Conservation (phyloP, 1,140 invertebrate species). For the Stratiolaelaps scimitus region DNA sequence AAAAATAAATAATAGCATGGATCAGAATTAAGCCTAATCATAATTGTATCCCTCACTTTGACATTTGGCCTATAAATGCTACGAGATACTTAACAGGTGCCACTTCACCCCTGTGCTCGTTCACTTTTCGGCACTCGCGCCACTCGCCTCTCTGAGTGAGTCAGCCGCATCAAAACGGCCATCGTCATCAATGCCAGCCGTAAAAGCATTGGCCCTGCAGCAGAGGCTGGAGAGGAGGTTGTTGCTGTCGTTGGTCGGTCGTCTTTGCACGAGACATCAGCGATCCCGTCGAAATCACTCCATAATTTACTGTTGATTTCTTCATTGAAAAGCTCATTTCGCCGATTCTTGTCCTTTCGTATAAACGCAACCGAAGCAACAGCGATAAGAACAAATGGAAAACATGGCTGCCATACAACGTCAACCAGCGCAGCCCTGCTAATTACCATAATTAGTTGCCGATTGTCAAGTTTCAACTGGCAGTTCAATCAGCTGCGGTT, state of each 20-base stretch:
- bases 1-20: background rate
- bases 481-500: background rate
- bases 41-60: background rate
- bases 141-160: too few species aligned
- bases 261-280: too few species aligned
- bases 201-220: background rate
- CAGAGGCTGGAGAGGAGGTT: too few species aligned
- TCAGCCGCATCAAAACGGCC: background rate
- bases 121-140: background rate
- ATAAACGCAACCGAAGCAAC: too few species aligned
- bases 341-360: too few species aligned
- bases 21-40: constrained; percentile 15
- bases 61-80: constrained; percentile 34
- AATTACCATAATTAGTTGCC: background rate
- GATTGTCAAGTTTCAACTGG: background rate
- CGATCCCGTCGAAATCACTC: too few species aligned
- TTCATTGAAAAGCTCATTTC: too few species aligned
- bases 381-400: too few species aligned
- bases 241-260: too few species aligned
- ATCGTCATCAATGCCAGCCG: background rate
- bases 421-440: background rate
- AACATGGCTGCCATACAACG: background rate
- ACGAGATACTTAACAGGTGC: background rate
- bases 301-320: too few species aligned
- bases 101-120: background rate